Percentiles rank a stretch among this genome's conserved stretches.
Conservation (phyloP, 1,140 invertebrate genomes). For the Cephus cinctus region DNA sequence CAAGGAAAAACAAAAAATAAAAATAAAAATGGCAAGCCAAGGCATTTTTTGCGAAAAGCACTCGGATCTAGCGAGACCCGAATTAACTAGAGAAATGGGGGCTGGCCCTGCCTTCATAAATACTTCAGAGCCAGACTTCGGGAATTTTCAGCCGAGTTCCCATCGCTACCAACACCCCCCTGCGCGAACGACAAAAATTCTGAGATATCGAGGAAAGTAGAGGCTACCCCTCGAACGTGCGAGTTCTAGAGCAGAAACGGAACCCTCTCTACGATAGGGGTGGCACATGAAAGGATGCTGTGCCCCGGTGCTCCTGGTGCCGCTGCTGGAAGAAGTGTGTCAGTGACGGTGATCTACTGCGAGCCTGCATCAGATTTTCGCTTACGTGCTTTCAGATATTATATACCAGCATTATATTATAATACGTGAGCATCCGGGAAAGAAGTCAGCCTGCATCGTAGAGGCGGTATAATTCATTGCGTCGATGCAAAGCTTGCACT, state of each 20-base stretch:
- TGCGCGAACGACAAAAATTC: constrained; percentile 11
- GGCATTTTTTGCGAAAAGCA: constrained; percentile 5
- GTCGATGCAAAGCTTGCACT: no score
- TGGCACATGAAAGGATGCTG: no score
- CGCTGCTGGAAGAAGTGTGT: not conserved
- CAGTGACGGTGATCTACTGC: constrained; percentile 13
- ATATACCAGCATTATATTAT: no score
- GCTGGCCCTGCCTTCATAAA: constrained; percentile 42
- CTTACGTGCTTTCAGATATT: no score
- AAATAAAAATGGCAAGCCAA: constrained; percentile 18
- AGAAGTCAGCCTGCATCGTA: no score
- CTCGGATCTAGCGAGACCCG: constrained; percentile 8
- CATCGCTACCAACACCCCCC: constrained; percentile 19
- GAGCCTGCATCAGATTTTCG: no score
- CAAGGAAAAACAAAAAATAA: constrained; percentile 21
- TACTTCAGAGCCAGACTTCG: constrained; percentile 39
- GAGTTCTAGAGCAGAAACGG: not conserved
- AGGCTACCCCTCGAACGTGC: constrained; percentile 4
- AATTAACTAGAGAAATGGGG: constrained; percentile 2
- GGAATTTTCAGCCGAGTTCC: constrained; percentile 38
- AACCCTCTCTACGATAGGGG: no score
- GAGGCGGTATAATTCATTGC: no score
- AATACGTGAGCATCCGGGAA: no score
- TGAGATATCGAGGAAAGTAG: constrained; percentile 21
- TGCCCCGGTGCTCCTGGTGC: not conserved